A percentile compares a stretch with the other conserved stretches of the same genome.
Evolutionary conservation across 53 echinoderm and acorn worm species (phyloP).

Genomic region (Temnopleurus reevesii): DNA sequence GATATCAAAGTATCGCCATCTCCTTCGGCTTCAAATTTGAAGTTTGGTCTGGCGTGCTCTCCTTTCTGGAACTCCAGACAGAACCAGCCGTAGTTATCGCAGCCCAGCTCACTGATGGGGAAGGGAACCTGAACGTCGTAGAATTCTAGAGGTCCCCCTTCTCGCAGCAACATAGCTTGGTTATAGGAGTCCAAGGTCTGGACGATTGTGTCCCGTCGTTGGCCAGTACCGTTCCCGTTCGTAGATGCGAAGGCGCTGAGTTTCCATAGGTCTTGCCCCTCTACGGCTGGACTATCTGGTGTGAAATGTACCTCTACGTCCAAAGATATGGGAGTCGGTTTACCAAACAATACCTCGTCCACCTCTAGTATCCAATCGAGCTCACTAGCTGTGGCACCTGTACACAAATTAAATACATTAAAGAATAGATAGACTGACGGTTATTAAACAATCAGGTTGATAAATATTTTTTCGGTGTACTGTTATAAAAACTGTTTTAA

Average conservation of each 20-base stretch:
- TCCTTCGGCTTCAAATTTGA: constrained; percentile 67
- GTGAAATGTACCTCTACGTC: constrained; percentile 66
- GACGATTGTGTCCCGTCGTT: constrained; percentile 61
- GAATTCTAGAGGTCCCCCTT: constrained; percentile 71
- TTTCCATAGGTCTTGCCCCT: constrained; percentile 79
- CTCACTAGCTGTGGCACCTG: constrained; percentile 44
- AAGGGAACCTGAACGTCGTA: constrained; percentile 60
- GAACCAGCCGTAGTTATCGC: constrained; percentile 72
- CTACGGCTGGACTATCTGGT: constrained; percentile 56
- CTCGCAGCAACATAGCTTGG: constrained; percentile 58
- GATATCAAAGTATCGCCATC: constrained; percentile 70
- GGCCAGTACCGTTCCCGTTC: constrained; percentile 63
- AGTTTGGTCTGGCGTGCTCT: constrained; percentile 70
- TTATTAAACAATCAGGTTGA: no score
- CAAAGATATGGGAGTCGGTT: constrained; percentile 64
- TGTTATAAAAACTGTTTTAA: no score
- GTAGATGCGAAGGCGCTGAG: constrained; percentile 75
- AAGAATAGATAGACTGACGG: no score
- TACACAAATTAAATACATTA: neutral
- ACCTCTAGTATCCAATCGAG: neutral
- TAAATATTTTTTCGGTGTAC: no score
- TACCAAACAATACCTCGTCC: neutral
- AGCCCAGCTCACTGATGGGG: constrained; percentile 73
- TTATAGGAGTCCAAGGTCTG: constrained; percentile 73
- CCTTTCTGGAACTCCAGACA: constrained; percentile 87